A percentile compares a stretch with the other conserved stretches of the same genome.
phyloP scores from a whole-genome alignment of 2,888 invertebrate species.

The Xestia c-nigrum region DNA sequence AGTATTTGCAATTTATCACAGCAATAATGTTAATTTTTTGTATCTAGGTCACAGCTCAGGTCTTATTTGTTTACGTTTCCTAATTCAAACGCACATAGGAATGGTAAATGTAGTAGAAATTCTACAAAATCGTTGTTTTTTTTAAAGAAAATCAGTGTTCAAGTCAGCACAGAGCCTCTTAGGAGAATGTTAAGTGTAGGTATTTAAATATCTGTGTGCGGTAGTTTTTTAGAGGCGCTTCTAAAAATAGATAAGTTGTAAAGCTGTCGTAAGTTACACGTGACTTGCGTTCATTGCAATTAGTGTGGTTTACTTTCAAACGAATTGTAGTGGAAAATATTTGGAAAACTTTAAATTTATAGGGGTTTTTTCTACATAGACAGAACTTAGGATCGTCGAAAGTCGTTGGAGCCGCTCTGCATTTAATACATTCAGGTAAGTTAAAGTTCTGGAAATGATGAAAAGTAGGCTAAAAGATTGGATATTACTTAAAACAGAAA shows the following conservation, averaged over 20 bases:
- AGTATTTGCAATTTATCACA: neutral
- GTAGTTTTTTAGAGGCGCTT: slow-evolving; percentile 48
- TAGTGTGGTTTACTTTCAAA: slow-evolving; percentile 41
- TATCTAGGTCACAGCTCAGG: neutral
- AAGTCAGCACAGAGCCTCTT: slow-evolving; percentile 32
- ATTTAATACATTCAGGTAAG: neutral
- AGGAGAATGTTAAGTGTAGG: slow-evolving; percentile 53
- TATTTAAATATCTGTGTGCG: slow-evolving; percentile 53
- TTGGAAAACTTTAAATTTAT: neutral
- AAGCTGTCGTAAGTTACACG: slow-evolving; percentile 62
- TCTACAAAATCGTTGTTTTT: slow-evolving; percentile 20
- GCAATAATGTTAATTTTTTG: neutral
- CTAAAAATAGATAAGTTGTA: slow-evolving; percentile 64
- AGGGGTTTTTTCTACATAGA: neutral
- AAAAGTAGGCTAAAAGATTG: too few species aligned
- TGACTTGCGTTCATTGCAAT: slow-evolving; percentile 62
- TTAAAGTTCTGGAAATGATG: neutral
- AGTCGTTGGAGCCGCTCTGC: neutral
- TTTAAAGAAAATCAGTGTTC: slow-evolving; percentile 31
- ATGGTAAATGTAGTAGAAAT: slow-evolving; percentile 8
- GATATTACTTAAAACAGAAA: neutral
- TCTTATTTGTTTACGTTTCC: neutral
- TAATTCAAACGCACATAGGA: slow-evolving; percentile 5
- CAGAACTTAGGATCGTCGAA: neutral
- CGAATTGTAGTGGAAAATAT: neutral